A percentile compares a stretch with the other conserved stretches of the same genome.
Conservation (phyloP, 2,113 vertebrate species). For the Willisornis vidua region DNA sequence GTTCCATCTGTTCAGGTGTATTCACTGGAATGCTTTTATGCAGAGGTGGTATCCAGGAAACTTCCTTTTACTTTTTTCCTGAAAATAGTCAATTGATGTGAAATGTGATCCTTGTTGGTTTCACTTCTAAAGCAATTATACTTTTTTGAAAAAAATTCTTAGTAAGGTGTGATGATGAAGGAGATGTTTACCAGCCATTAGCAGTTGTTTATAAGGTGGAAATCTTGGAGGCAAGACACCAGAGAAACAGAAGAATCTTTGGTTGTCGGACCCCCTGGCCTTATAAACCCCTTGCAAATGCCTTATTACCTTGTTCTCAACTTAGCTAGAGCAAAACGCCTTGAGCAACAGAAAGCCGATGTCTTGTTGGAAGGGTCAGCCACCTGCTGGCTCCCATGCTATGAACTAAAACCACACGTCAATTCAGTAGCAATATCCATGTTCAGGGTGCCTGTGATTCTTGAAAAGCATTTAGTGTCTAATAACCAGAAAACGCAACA, state of each 20-base stretch:
- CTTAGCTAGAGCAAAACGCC: constrained; percentile 59
- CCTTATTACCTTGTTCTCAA: constrained; percentile 72
- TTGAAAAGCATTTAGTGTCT: constrained; percentile 70
- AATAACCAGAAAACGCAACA: constrained; percentile 66
- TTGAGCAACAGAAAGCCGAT: constrained; percentile 43
- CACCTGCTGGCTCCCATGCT: constrained; percentile 1
- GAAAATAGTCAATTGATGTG: background rate
- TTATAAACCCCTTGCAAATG: constrained; percentile 67
- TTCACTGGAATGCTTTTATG: constrained; percentile 38
- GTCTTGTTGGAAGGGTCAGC: constrained; percentile 35
- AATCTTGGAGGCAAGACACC: constrained; percentile 49
- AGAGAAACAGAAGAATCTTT: constrained; percentile 40
- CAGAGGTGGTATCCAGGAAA: constrained; percentile 30
- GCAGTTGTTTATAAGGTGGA: constrained; percentile 63
- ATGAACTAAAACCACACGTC: constrained; percentile 31
- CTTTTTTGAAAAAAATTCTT: constrained; percentile 21
- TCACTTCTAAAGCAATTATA: constrained; percentile 58
- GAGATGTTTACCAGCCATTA: constrained; percentile 68
- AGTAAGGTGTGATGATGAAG: background rate
- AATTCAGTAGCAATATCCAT: constrained; percentile 72
- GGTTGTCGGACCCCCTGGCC: constrained; percentile 43
- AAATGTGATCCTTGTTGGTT: constrained; percentile 6
- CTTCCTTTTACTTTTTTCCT: background rate
- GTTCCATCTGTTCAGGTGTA: constrained; percentile 52
- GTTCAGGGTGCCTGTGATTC: constrained; percentile 73